A percentile compares a stretch with the other conserved stretches of the same genome.
phyloP scores from a whole-genome alignment of 2,113 vertebrate species.

The Abramis brama region DNA sequence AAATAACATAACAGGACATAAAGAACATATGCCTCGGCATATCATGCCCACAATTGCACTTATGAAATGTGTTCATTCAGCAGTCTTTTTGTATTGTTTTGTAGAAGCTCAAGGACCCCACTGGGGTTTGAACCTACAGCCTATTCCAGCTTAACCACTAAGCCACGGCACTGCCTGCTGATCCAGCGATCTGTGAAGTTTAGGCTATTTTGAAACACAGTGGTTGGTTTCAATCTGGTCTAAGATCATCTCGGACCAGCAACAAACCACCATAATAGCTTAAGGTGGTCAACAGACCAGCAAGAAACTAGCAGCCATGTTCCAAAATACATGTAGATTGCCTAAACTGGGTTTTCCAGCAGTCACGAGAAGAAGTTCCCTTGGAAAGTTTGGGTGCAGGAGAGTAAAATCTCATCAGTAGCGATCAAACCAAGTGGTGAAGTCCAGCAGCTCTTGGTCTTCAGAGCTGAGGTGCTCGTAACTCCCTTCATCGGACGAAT shows the following conservation, averaged over 20 bases:
- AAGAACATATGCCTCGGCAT: not conserved
- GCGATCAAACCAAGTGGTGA: slow-evolving; percentile 90
- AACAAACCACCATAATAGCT: not conserved
- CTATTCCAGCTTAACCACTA: not conserved
- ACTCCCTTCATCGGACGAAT: slow-evolving; percentile 88
- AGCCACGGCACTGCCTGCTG: not conserved
- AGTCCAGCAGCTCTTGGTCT: slow-evolving; percentile 89
- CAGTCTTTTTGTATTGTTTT: not conserved
- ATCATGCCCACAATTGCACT: slow-evolving; percentile 76
- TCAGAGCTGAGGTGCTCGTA: slow-evolving; percentile 88
- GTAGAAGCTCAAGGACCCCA: not conserved
- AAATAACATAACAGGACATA: slow-evolving; percentile 3
- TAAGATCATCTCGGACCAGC: not conserved
- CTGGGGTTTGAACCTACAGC: not conserved
- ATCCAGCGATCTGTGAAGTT: not conserved
- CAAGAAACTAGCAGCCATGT: not conserved
- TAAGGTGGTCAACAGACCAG: not conserved
- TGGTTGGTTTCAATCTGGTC: not conserved
- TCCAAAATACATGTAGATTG: not conserved
- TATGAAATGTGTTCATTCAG: slow-evolving; percentile 51
- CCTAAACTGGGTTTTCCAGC: not conserved
- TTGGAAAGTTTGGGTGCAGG: not conserved
- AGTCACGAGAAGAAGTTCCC: not conserved
- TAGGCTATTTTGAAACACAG: not conserved
- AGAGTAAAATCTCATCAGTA: slow-evolving; percentile 74